phyloP scores from a whole-genome alignment of 2,888 invertebrate genomes.

The Caenorhabditis sp. region DNA sequence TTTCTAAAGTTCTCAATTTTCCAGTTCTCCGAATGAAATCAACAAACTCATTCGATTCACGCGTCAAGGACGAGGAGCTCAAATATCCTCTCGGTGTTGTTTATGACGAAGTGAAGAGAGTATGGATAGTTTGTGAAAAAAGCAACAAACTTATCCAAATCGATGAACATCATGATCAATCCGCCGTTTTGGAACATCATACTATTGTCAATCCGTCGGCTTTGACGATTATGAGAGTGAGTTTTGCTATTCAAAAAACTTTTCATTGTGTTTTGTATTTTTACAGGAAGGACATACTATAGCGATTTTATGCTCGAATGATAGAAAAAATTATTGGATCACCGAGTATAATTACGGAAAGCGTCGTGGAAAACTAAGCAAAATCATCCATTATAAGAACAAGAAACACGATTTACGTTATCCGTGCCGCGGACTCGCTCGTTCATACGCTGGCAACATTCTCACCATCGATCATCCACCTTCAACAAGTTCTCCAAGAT shows the following conservation, averaged over 20 bases:
- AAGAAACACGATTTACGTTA: conserved; percentile 1
- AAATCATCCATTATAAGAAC: not conserved
- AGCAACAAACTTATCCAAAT: conserved; percentile 19
- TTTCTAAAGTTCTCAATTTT: too few species aligned
- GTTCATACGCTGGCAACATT: conserved; percentile 14
- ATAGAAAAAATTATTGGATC: conserved; percentile 7
- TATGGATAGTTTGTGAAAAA: conserved; percentile 25
- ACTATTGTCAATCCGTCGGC: conserved; percentile 8
- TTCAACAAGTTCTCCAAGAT: not conserved
- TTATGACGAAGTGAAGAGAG: conserved; percentile 15
- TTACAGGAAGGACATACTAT: conserved; percentile 29
- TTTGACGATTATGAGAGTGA: conserved; percentile 17
- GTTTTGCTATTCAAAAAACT: conserved; percentile 42
- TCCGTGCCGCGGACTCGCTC: conserved; percentile 14
- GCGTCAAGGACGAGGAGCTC: not conserved
- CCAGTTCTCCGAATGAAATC: not conserved
- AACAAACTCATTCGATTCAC: not conserved
- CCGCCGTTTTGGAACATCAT: not conserved
- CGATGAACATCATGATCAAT: not conserved
- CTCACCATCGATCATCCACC: conserved; percentile 16
- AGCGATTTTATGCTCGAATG: conserved; percentile 26
- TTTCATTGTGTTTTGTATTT: not conserved
- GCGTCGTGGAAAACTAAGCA: not conserved
- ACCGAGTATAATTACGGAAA: not conserved
- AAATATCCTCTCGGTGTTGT: conserved; percentile 36